Evolutionary conservation across 1,140 invertebrate genomes (phyloP).

Genomic region (Nylanderia fulva): DNA sequence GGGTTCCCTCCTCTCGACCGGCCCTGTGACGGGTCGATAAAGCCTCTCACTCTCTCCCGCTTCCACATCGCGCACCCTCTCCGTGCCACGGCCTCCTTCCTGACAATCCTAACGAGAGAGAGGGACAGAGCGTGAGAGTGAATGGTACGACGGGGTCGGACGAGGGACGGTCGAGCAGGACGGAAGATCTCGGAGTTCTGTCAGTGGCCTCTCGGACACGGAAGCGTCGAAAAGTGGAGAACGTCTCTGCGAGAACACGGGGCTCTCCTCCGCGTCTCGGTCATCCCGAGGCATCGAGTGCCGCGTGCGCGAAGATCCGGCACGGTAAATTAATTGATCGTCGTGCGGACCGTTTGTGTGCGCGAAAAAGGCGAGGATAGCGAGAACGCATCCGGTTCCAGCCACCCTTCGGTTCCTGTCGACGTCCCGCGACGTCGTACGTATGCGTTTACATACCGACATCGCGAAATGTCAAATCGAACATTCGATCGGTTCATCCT

Average conservation of each 20-base stretch:
- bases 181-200: slow-evolving; percentile 69
- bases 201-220: slow-evolving; percentile 79
- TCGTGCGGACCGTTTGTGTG: slow-evolving; percentile 18
- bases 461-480: slow-evolving; percentile 12
- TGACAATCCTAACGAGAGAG: background rate
- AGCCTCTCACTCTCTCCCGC: slow-evolving; percentile 64
- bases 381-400: background rate
- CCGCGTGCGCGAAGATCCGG: slow-evolving; percentile 23
- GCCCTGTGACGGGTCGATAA: slow-evolving; percentile 75
- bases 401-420: background rate
- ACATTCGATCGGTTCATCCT: slow-evolving; percentile 16
- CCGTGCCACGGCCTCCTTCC: background rate
- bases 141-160: background rate
- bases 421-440: slow-evolving; percentile 18
- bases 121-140: slow-evolving; percentile 1
- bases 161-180: slow-evolving; percentile 51
- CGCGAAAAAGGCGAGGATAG: background rate
- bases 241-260: slow-evolving; percentile 3
- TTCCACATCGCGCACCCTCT: background rate
- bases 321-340: slow-evolving; percentile 41
- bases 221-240: slow-evolving; percentile 53
- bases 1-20: slow-evolving; percentile 37
- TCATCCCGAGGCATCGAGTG: slow-evolving; percentile 8
- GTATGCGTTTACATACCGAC: slow-evolving; percentile 20
- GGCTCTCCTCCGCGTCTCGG: background rate